Percentiles rank a stretch among this genome's conserved stretches.
Evolutionary conservation across 2,113 vertebrate species (phyloP).

Genomic region (Aegithalos caudatus): DNA sequence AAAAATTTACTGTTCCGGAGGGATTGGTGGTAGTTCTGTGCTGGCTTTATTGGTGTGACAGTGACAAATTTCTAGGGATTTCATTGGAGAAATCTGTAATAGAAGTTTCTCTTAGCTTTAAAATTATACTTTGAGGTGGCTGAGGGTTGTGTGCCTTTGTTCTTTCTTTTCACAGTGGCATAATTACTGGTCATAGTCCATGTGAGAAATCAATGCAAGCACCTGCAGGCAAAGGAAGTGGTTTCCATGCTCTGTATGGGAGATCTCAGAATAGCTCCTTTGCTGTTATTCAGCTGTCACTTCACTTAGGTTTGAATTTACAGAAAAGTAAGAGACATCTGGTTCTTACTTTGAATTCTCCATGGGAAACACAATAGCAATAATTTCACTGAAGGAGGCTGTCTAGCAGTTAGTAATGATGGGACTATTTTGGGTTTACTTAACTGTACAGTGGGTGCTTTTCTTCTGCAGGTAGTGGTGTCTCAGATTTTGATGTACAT

Average conservation of each 20-base stretch:
- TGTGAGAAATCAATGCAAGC: slow-evolving; percentile 9
- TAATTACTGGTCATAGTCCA: not conserved
- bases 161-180: not conserved
- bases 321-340: slow-evolving; percentile 40
- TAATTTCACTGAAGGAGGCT: not conserved
- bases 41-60: not conserved
- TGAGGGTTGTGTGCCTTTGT: not conserved
- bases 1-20: not conserved
- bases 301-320: slow-evolving; percentile 26
- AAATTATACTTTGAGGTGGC: not conserved
- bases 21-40: not conserved
- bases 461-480: not conserved
- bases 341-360: slow-evolving; percentile 38
- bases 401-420: not conserved
- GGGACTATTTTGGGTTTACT: not conserved
- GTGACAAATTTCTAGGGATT: not conserved
- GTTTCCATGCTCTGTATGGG: not conserved
- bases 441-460: not conserved
- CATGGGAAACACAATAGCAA: slow-evolving; percentile 26
- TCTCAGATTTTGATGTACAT: not conserved
- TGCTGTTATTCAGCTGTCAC: not conserved
- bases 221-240: slow-evolving; percentile 3
- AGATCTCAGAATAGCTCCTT: slow-evolving; percentile 14
- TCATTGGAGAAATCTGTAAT: not conserved
- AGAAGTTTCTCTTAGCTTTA: not conserved